These are phyloP conservation scores for Heterohyrax brucei DNA, from an alignment of 2,797 vertebrate genomes.

Conservation along the genomic window DNA sequence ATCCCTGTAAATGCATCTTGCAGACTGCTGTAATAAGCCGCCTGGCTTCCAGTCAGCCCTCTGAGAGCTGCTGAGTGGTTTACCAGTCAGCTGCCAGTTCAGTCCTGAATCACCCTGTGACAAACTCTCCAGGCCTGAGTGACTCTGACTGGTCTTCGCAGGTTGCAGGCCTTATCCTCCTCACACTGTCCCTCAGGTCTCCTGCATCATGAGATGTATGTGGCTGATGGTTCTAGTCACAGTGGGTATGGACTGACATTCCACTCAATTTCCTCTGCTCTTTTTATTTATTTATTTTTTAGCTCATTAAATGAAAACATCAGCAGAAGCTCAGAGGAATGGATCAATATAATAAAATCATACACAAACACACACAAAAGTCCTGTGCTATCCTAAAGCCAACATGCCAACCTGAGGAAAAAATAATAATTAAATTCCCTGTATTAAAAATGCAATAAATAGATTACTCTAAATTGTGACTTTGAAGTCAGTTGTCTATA, in stretches of 20 bases:
- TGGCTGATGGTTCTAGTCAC: neutral
- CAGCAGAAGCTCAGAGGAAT: slow-evolving; percentile 12
- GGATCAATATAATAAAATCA: neutral
- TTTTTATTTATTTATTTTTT: neutral
- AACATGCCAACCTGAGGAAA: slow-evolving; percentile 1
- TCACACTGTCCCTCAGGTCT: neutral
- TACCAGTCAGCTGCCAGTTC: neutral
- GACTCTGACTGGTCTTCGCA: neutral
- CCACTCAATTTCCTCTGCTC: neutral
- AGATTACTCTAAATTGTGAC: neutral
- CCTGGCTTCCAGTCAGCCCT: neutral
- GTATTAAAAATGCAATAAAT: slow-evolving; percentile 1
- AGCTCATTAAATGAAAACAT: slow-evolving; percentile 45
- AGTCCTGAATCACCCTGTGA: neutral
- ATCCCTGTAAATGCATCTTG: neutral
- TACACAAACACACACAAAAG: neutral
- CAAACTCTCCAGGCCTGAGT: neutral
- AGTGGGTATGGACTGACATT: neutral
- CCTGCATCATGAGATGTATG: neutral
- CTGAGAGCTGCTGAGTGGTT: neutral
- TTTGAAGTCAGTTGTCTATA: neutral
- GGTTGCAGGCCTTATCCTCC: neutral
- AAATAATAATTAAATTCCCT: slow-evolving; percentile 51
- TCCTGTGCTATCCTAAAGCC: neutral
- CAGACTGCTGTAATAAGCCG: neutral